Base-by-base conservation (phyloP, 2,113 vertebrate species). In the Chloebia gouldiae region DNA sequence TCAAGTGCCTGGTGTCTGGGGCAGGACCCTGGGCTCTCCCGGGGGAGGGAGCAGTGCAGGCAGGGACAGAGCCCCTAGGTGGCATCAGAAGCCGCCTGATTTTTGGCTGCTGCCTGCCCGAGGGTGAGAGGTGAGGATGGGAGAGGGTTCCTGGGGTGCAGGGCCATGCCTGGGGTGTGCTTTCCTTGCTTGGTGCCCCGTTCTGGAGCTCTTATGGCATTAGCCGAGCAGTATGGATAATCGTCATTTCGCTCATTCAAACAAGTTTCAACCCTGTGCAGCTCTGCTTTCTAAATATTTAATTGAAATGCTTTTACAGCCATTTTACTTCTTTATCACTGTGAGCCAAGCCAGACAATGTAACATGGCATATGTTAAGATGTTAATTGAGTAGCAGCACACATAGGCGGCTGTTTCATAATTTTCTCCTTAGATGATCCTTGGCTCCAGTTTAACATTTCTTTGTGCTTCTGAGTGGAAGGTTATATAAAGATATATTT, bases 281-380 rank as follows among this genome's bases (percentile, higher is more conserved):
- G 93, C 76, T 78, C 83, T 81, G 82, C 88, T 90, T 93, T 90
- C 92, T 96, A 96, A 96, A 95, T 94, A 95, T 96, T 96, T 95
- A 94, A 95, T 93, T 81, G 61, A 86, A 95, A 86, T 96, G 82
- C 90, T 95, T 93, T 95, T 94, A 94, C 88, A 97, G 90, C 92
- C 90, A 93, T 93, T 95, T 97, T 92, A 75, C 82, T 94, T 89
- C 92, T 91, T 81, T 88, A 94, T 92, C 92, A 81, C 59, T 0
- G 7, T 88, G 88, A 97, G 90, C 92, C 90, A 64, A 93, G 82
- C 60, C 93, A 96, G 94, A 95, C 90, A 96, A 81, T 71, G 85
- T 78, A 96, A 92, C 68, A 45, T 91, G 92, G 80, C 88, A 86
- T 88, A 88, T 94, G 95, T 90, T 88, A 94, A 93, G 95, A 92